A percentile compares a stretch with the other conserved stretches of the same genome.
Evolutionary conservation across 2,113 vertebrate genomes (phyloP).

Genomic region (Sorex araneus): DNA sequence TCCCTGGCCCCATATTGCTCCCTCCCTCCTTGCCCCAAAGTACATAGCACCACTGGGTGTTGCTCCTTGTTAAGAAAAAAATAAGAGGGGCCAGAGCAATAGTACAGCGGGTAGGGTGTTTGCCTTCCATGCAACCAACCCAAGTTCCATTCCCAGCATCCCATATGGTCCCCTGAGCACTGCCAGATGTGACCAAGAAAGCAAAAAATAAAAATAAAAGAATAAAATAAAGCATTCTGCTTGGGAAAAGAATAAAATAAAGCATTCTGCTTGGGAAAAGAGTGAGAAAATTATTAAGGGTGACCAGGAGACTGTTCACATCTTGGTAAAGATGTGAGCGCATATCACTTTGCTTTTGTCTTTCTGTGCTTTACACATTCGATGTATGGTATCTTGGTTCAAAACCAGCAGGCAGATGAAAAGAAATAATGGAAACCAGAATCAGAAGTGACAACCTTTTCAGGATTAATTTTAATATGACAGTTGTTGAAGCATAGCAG

Average conservation of each 20-base stretch:
- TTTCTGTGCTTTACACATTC: constrained; percentile 61
- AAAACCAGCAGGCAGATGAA: constrained; percentile 55
- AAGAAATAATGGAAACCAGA: constrained; percentile 72
- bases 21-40: too few species aligned
- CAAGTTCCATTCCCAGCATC: too few species aligned
- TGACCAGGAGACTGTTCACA: not conserved
- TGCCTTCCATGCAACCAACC: too few species aligned
- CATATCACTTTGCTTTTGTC: constrained; percentile 8
- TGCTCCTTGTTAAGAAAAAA: too few species aligned
- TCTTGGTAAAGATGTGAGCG: constrained; percentile 51
- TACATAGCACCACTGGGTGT: too few species aligned
- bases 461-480: constrained; percentile 67
- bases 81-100: too few species aligned
- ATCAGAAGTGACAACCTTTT: constrained; percentile 75
- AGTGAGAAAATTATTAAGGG: not conserved
- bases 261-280: constrained; percentile 35
- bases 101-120: too few species aligned
- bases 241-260: constrained; percentile 25
- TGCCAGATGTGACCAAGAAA: too few species aligned
- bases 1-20: too few species aligned
- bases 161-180: too few species aligned
- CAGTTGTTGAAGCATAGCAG: constrained; percentile 59
- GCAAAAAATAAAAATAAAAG: too few species aligned
- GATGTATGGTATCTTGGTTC: constrained; percentile 45
- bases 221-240: not conserved